Percentiles rank a stretch among this genome's conserved stretches.
Evolutionary conservation across 2,888 invertebrate species (phyloP).

Genomic region (Cremastobaeus sp.): DNA sequence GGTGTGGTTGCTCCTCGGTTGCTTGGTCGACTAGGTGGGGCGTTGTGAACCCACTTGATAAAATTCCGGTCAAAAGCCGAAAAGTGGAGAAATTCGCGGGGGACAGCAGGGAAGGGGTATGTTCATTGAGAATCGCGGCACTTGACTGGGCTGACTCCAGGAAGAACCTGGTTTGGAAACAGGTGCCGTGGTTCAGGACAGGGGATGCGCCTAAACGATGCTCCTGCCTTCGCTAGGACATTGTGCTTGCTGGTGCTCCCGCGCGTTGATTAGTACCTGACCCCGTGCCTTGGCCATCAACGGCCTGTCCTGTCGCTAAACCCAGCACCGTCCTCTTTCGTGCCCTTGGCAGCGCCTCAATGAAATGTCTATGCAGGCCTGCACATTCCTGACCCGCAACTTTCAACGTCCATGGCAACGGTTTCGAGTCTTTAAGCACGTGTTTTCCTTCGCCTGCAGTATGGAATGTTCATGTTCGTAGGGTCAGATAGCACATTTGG

Average conservation of each 20-base stretch:
- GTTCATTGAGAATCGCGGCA: slow-evolving; percentile 7
- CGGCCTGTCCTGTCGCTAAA: slow-evolving; percentile 66
- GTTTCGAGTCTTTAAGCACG: no score
- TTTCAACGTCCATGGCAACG: no score
- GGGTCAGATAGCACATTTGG: no score
- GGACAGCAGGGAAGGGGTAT: background rate
- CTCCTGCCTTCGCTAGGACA: slow-evolving; percentile 76
- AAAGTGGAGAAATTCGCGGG: background rate
- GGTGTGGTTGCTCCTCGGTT: slow-evolving; percentile 45
- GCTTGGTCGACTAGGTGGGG: slow-evolving; percentile 40
- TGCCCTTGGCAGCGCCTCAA: slow-evolving; percentile 29
- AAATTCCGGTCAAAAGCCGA: slow-evolving; percentile 61
- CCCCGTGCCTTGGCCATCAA: slow-evolving; percentile 62
- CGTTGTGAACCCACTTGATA: slow-evolving; percentile 69
- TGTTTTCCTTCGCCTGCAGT: no score
- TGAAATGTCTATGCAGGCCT: background rate
- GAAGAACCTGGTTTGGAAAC: slow-evolving; percentile 13
- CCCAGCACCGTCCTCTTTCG: slow-evolving; percentile 52
- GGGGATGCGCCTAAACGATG: slow-evolving; percentile 70
- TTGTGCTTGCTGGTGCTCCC: slow-evolving; percentile 65
- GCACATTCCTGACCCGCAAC: slow-evolving; percentile 8
- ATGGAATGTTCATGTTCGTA: no score
- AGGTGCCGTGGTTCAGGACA: slow-evolving; percentile 68
- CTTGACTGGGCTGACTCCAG: background rate
- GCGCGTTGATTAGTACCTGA: slow-evolving; percentile 61